phyloP scores from a whole-genome alignment of 2,888 invertebrate genomes.

The Zootermopsis nevadensis region DNA sequence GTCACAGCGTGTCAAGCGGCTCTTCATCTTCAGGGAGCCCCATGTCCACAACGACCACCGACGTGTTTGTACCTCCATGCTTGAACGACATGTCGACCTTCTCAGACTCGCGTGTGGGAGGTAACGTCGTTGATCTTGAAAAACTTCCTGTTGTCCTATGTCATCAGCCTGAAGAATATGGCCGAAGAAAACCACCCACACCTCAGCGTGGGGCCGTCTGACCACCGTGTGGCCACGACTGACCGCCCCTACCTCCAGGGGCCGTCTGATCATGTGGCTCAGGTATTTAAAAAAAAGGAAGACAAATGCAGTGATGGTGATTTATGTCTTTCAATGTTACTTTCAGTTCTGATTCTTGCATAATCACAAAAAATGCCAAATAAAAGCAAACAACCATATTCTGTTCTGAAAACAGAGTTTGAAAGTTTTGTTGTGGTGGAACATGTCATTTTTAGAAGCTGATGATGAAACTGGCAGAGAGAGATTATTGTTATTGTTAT shows the following conservation, averaged over 20 bases:
- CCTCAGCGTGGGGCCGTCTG: slow-evolving; percentile 38
- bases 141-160: slow-evolving; percentile 52
- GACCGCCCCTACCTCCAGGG: slow-evolving; percentile 25
- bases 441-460: background rate
- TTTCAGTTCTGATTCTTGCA: background rate
- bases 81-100: slow-evolving; percentile 49
- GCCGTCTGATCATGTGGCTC: slow-evolving; percentile 44
- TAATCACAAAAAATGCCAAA: background rate
- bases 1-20: slow-evolving; percentile 51
- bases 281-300: slow-evolving; percentile 5
- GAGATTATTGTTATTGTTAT: background rate
- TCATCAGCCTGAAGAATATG: slow-evolving; percentile 35
- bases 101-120: slow-evolving; percentile 45
- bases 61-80: slow-evolving; percentile 45
- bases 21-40: slow-evolving; percentile 22
- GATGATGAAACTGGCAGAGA: slow-evolving; percentile 1
- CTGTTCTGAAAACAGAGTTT: slow-evolving; percentile 3
- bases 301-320: slow-evolving; percentile 20
- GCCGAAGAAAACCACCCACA: slow-evolving; percentile 33
- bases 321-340: slow-evolving; percentile 22
- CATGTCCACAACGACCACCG: slow-evolving; percentile 40
- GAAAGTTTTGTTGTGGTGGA: slow-evolving; percentile 28
- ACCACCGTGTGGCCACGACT: slow-evolving; percentile 35
- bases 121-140: slow-evolving; percentile 43
- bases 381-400: background rate